A percentile compares a stretch with the other conserved stretches of the same genome.
These are phyloP conservation scores for Rhinogobio ventralis DNA, from an alignment of 2,797 vertebrate species.

Conservation along the genomic window DNA sequence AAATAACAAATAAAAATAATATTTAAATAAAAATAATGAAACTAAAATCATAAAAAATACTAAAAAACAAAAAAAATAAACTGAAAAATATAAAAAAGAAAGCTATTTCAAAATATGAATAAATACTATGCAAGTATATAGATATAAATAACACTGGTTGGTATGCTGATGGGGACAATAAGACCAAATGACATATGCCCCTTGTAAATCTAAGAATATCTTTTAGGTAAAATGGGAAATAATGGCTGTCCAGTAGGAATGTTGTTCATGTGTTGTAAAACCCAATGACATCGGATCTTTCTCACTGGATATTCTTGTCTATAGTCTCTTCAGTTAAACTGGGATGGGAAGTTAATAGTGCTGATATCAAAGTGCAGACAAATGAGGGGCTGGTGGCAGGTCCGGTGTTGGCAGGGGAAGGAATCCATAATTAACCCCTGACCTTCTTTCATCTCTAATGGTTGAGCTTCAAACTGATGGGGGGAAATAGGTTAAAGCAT, in stretches of 20 bases:
- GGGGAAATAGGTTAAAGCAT: conserved; percentile 60
- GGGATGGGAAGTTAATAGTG: conserved; percentile 60
- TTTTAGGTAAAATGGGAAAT: neutral
- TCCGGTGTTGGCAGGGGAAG: conserved; percentile 72
- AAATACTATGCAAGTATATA: neutral
- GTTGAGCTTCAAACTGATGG: conserved; percentile 59
- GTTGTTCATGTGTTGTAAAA: neutral
- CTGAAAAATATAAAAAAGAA: neutral
- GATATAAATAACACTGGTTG: neutral
- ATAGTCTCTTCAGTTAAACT: neutral
- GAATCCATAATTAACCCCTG: conserved; percentile 75
- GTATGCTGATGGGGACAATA: neutral
- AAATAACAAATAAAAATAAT: neutral
- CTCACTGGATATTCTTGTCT: conserved; percentile 9
- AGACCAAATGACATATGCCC: neutral
- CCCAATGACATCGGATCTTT: neutral
- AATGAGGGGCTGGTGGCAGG: conserved; percentile 64
- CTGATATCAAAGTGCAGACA: conserved; percentile 66
- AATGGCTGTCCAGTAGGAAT: neutral
- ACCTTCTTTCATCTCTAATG: conserved; percentile 68
- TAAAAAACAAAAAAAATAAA: neutral
- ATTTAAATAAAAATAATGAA: neutral
- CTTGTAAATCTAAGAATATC: neutral
- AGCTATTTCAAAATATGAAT: neutral
- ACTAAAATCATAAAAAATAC: too few species aligned